Evolutionary conservation across 2,113 vertebrate species (phyloP).

Genomic region (Pipa parva): DNA sequence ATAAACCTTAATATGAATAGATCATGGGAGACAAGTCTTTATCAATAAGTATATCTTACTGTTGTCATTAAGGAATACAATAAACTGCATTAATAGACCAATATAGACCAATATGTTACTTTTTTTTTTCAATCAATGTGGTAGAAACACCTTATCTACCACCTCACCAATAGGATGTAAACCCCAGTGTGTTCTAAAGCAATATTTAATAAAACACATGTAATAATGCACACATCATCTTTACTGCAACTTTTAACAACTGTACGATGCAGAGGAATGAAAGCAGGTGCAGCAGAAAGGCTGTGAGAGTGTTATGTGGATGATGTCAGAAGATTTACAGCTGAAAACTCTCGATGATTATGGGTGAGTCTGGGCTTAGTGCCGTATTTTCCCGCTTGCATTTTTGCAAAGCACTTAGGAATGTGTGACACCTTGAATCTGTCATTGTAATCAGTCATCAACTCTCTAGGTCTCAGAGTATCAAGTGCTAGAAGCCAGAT

Average conservation of each 20-base stretch:
- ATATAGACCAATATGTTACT: no score
- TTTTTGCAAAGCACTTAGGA: conserved; percentile 27
- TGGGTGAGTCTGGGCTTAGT: conserved; percentile 12
- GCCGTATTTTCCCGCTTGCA: conserved; percentile 8
- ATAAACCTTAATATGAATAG: no score
- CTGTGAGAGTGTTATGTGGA: conserved; percentile 16
- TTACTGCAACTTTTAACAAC: conserved; percentile 16
- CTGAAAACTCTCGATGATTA: conserved; percentile 30
- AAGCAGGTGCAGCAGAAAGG: conserved; percentile 28
- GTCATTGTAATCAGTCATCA: conserved; percentile 28
- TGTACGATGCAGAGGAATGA: background rate
- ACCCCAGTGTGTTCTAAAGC: no score
- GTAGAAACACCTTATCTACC: no score
- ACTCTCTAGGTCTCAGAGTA: background rate
- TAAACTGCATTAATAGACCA: no score
- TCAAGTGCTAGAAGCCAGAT: conserved; percentile 5
- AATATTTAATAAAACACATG: no score
- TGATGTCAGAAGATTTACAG: conserved; percentile 40
- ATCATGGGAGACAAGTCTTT: no score
- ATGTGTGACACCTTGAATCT: conserved; percentile 26
- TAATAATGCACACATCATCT: background rate
- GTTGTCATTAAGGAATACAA: no score
- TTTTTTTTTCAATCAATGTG: no score
- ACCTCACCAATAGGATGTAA: no score
- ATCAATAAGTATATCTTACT: no score